Evolutionary conservation across 2,888 invertebrate genomes (phyloP).

Genomic region (Eutolmus rufibarbis): DNA sequence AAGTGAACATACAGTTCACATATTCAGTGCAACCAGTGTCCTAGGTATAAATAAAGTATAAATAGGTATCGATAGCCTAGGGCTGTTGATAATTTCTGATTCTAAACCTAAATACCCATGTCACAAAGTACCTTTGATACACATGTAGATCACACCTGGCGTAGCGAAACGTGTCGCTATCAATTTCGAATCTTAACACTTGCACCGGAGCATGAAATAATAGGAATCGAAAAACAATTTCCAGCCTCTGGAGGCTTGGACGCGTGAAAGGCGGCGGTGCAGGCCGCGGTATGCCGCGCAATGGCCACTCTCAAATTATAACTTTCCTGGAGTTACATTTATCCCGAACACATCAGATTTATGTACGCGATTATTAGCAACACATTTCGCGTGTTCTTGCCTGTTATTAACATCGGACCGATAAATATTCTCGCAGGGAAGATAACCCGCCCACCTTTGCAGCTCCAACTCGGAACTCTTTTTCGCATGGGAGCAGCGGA

Average conservation of each 20-base stretch:
- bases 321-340: neutral
- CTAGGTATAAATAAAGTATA: too few species aligned
- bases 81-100: neutral
- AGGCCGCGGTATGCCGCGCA: neutral
- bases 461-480: neutral
- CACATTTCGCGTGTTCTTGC: slow-evolving; percentile 26
- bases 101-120: neutral
- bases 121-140: neutral
- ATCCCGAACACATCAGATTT: slow-evolving; percentile 27
- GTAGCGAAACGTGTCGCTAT: neutral
- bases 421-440: slow-evolving; percentile 3
- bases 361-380: slow-evolving; percentile 35
- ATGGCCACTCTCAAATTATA: slow-evolving; percentile 20
- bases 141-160: neutral
- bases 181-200: slow-evolving; percentile 10
- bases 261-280: neutral
- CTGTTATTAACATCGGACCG: slow-evolving; percentile 33
- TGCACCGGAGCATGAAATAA: slow-evolving; percentile 15
- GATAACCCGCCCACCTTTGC: slow-evolving; percentile 16
- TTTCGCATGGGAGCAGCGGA: neutral
- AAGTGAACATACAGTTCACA: neutral
- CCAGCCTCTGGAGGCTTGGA: neutral
- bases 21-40: neutral
- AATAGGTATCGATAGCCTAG: neutral
- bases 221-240: slow-evolving; percentile 19